Conservation (phyloP, 2,797 vertebrate species). For the Lepilemur ruficaudatus region DNA sequence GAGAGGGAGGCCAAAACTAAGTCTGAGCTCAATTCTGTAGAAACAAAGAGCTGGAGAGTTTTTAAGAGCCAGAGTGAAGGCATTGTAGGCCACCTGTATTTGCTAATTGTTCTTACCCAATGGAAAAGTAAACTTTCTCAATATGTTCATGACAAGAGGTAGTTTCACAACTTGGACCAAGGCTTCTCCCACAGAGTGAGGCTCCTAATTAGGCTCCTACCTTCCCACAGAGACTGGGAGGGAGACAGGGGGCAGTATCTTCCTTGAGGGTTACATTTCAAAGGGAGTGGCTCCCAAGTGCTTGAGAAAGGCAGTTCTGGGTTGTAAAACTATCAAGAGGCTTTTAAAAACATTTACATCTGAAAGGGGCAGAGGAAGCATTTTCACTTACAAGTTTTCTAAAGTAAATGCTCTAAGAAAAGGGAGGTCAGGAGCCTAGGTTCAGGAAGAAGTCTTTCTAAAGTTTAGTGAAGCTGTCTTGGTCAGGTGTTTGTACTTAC, state of each 20-base stretch:
- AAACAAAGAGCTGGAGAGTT: background rate
- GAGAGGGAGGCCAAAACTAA: background rate
- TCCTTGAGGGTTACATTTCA: background rate
- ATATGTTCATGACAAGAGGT: background rate
- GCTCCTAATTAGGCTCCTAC: background rate
- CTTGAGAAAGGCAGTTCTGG: background rate
- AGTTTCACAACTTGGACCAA: background rate
- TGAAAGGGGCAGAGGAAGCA: background rate
- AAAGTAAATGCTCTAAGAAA: background rate
- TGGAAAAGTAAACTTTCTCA: background rate
- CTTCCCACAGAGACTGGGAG: background rate
- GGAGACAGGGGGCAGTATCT: background rate
- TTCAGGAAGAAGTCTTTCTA: background rate
- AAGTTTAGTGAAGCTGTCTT: background rate
- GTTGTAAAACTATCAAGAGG: background rate
- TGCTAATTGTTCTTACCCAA: background rate
- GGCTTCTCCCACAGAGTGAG: background rate
- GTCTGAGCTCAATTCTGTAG: background rate
- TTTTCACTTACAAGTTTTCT: background rate
- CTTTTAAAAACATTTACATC: background rate
- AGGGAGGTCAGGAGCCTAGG: background rate
- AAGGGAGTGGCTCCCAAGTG: background rate
- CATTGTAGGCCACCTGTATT: background rate
- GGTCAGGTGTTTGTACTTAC: background rate
- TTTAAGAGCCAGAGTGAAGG: background rate